Evolutionary conservation across 2,113 vertebrate genomes (phyloP).

Genomic region (Ahaetulla prasina): DNA sequence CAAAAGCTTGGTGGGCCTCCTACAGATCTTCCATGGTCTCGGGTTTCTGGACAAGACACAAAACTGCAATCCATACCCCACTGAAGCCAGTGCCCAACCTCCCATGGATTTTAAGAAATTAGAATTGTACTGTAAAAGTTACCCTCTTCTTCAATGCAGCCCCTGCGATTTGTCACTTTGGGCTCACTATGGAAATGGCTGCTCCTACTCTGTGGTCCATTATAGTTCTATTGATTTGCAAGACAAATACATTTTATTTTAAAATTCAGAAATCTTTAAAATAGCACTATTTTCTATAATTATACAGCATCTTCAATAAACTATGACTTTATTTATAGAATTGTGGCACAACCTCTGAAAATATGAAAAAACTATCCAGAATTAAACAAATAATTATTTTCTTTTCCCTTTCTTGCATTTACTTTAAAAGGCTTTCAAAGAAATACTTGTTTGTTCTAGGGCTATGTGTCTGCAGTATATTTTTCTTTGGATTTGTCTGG

Average conservation of each 20-base stretch:
- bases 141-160: slow-evolving; percentile 66
- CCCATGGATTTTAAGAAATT: neutral
- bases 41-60: neutral
- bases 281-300: slow-evolving; percentile 71
- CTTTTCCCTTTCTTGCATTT: slow-evolving; percentile 66
- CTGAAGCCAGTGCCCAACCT: neutral
- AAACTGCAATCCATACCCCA: neutral
- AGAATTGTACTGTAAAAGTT: slow-evolving; percentile 56
- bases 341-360: slow-evolving; percentile 71
- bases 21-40: neutral
- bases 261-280: slow-evolving; percentile 68
- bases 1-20: too few relatives aligned
- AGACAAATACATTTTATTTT: slow-evolving; percentile 64
- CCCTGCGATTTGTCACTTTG: slow-evolving; percentile 72
- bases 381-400: slow-evolving; percentile 63
- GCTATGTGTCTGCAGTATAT: slow-evolving; percentile 57
- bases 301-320: slow-evolving; percentile 71
- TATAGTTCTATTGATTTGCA: slow-evolving; percentile 62
- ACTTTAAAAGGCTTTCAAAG: slow-evolving; percentile 63
- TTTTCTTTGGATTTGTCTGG: slow-evolving; percentile 66
- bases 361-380: slow-evolving; percentile 64
- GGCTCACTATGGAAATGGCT: slow-evolving; percentile 66
- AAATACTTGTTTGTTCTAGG: slow-evolving; percentile 62
- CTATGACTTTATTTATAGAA: slow-evolving; percentile 73
- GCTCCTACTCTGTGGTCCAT: slow-evolving; percentile 63